phyloP scores from a whole-genome alignment of 2,888 invertebrate genomes.

The Octodonta nipae region DNA sequence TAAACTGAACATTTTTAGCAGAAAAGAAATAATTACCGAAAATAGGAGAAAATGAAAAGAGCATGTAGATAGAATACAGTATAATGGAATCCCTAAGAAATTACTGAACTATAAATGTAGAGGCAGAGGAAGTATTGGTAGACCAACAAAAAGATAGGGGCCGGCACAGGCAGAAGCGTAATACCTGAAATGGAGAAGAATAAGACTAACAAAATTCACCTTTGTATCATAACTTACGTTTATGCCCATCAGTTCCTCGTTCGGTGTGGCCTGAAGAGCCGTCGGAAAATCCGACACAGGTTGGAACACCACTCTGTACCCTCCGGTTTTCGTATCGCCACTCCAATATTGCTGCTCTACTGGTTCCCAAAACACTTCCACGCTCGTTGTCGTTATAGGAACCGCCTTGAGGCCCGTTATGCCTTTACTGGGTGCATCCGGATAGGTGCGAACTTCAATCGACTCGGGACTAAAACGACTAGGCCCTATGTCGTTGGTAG shows the following conservation, averaged over 20 bases:
- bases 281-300: constrained; percentile 80
- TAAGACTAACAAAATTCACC: too few species aligned
- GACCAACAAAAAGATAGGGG: too few species aligned
- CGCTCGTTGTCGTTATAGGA: constrained; percentile 87
- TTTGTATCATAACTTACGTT: constrained; percentile 54
- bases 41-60: too few species aligned
- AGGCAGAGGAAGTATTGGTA: too few species aligned
- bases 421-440: constrained; percentile 74
- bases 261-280: constrained; percentile 68
- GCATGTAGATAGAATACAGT: too few species aligned
- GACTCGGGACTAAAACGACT: constrained; percentile 85
- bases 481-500: constrained; percentile 90
- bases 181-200: too few species aligned
- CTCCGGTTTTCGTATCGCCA: constrained; percentile 75
- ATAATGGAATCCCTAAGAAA: too few species aligned
- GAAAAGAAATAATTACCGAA: too few species aligned
- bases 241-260: constrained; percentile 70
- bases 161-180: too few species aligned
- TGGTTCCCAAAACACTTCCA: constrained; percentile 81
- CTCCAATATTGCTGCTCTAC: constrained; percentile 71
- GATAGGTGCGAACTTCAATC: constrained; percentile 71
- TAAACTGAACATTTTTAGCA: too few species aligned
- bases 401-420: constrained; percentile 64
- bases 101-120: too few species aligned
- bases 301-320: constrained; percentile 79